Evolutionary conservation across 2,888 invertebrate genomes (phyloP), one percentile per base, ranked within the genome.

Genomic region (Drosophila neotestacea): DNA sequence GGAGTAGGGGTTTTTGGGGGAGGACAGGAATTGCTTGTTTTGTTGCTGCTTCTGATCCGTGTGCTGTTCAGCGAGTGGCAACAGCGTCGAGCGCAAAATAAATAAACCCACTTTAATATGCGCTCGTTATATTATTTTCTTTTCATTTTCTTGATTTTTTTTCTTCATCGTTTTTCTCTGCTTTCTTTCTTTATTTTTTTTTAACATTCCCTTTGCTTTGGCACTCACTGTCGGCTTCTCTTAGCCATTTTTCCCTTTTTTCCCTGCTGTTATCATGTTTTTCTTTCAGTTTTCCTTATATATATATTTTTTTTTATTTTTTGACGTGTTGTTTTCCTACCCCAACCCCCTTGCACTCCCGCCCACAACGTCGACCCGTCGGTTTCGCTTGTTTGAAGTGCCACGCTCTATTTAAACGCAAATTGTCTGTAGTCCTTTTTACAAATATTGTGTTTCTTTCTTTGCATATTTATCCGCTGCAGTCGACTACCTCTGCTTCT

Each of bases 81-180:
- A 75, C 72, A 78, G 77, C 81, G 75, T 77, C 72, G 82, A 85
- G 89, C 79, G 79, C 87, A 86, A 84, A 84, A 84, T 89, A 88
- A 88, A 88, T 89, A 90, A 86, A 89, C 80, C 89, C 80, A 85
- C 89, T 85, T 85, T 85, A 85, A 85, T 89, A 85, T 85, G 89
- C 85, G 85, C 85, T 85, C 89, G 89, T 85, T 85, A 85, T 87
- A 85, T 85, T 85, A 85, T 85, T 85, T 85, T 85, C 85, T 85
- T 85, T 85, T 85, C 89, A 85, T 85, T 85, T 85, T 89, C 85
- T 81, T 89, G 89, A 79, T 87, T 85, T 79, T 62, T 80, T 72
- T 71, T 50, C 61, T 44, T 50, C 51, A 16, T 55, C 63, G 44
- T 22, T 34, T 42, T 54, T 56, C 7, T 34, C 46, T n/a, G 54